Evolutionary conservation across 2,113 vertebrate species (phyloP).

Genomic region (Brachyistius frenatus): DNA sequence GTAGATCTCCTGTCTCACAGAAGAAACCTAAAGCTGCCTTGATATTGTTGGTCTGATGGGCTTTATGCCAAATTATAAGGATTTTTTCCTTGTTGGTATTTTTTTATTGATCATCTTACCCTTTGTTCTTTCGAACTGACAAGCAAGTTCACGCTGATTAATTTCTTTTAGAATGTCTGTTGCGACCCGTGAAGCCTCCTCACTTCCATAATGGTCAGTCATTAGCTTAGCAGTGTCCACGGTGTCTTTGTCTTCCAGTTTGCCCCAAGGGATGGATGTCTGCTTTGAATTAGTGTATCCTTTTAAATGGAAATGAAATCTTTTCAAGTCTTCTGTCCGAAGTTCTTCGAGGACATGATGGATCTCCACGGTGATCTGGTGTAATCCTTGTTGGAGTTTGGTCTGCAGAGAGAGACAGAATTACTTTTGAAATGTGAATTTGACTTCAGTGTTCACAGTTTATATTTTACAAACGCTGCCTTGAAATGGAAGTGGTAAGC

Average conservation of each 20-base stretch:
- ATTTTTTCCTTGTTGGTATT: too few relatives aligned
- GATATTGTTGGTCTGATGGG: too few relatives aligned
- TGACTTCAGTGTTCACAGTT: too few relatives aligned
- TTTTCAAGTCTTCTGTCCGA: neutral
- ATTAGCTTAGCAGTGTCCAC: neutral
- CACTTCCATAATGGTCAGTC: neutral
- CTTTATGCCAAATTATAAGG: too few relatives aligned
- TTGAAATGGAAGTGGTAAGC: too few relatives aligned
- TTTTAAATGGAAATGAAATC: neutral
- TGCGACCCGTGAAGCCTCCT: neutral
- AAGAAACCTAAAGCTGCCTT: too few relatives aligned
- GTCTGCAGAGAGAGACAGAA: conserved; percentile 3
- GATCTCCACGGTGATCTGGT: neutral
- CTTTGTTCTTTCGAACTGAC: neutral
- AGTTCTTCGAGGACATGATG: neutral
- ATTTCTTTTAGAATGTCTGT: conserved; percentile 16
- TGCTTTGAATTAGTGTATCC: rapidly evolving
- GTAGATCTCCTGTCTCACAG: too few relatives aligned
- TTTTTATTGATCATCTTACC: conserved; percentile 41
- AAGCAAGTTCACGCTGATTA: rapidly evolving
- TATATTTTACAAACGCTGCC: too few relatives aligned
- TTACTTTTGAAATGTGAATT: too few relatives aligned
- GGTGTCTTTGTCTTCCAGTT: conserved; percentile 32
- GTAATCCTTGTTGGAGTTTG: neutral
- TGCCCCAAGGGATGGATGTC: rapidly evolving